Base-by-base conservation (phyloP, 2,888 invertebrate species). In the Romanomermis culicivorax region DNA sequence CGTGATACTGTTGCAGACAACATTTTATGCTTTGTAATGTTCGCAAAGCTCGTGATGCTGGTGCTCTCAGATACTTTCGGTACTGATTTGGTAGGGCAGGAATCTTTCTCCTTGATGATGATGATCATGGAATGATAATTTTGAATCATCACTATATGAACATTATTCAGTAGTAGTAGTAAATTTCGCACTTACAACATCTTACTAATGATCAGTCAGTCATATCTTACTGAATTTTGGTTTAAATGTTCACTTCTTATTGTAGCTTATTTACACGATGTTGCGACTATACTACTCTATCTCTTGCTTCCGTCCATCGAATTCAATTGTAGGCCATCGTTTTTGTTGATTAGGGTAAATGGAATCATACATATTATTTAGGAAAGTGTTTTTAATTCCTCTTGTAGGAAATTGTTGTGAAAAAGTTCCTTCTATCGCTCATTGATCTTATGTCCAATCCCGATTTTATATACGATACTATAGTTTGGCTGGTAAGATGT, bases 401-500 rank as follows among this genome's bases (percentile, higher is more conserved):
- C 49, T 60, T 82, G 27, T 75, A 83, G 65, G 85, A 85, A 64
- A 72, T 86, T 52, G 76, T 86, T 57, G 78, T 82, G 25, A 79
- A 82, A 65, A 79, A 81, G 53, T 73, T 80, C 48, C 76, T 85
- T 55, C 71, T 77, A 54, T 83, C 84, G 0, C 71, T 81, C 42
- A 72, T 85, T 51, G 77, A 79, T 65, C 71, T 82, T 60, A 70
- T 85, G 57, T 81, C 85, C 47, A 85, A 87, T 72, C 87, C 89
- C 52, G 86, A 88, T 75, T 86, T 83, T 68, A 81, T 89, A 61
- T 89, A 89, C 73, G 82, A 85, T 71, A 78, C 80, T 58, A 81
- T 87, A 66, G 78, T 86, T 65, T 84, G 83, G 81, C 78, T 83
- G 77, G 86, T 86, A 70, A 78, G 80, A 57, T 25, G n/a, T n/a